Evolutionary conservation across 2,113 vertebrate species (phyloP).

Genomic region (Vombatus ursinus): DNA sequence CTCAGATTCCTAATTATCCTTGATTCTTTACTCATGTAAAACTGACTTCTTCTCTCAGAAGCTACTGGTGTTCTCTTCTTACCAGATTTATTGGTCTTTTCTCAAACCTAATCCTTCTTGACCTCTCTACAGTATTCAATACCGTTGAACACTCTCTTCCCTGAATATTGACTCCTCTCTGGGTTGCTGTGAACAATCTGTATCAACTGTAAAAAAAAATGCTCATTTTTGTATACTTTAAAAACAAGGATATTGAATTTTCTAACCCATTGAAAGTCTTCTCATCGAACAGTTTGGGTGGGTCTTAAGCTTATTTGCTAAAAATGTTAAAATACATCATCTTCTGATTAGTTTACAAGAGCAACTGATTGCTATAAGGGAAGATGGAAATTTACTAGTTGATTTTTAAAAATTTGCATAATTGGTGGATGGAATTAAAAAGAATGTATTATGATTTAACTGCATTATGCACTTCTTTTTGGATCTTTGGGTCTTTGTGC

Average conservation of each 20-base stretch:
- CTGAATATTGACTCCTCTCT: not conserved
- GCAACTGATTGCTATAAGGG: not conserved
- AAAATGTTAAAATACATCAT: not conserved
- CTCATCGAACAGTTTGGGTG: not conserved
- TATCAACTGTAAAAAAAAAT: not conserved
- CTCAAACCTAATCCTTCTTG: not conserved
- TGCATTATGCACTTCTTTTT: too few relatives aligned
- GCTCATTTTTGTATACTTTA: not conserved
- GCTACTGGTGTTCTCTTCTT: not conserved
- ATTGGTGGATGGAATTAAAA: not conserved
- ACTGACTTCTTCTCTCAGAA: not conserved
- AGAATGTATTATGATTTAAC: too few relatives aligned
- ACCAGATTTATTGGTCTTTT: not conserved
- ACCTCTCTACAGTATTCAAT: not conserved
- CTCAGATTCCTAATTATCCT: not conserved
- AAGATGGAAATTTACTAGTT: not conserved
- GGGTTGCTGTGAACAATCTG: not conserved
- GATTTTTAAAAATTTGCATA: not conserved
- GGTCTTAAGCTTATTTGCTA: not conserved
- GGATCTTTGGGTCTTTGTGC: too few relatives aligned
- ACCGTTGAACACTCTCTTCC: not conserved
- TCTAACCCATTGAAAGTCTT: not conserved
- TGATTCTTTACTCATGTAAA: not conserved
- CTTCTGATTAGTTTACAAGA: not conserved
- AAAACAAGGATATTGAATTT: not conserved